phyloP scores from a whole-genome alignment of 2,113 vertebrate genomes.

The Varanus komodoensis region DNA sequence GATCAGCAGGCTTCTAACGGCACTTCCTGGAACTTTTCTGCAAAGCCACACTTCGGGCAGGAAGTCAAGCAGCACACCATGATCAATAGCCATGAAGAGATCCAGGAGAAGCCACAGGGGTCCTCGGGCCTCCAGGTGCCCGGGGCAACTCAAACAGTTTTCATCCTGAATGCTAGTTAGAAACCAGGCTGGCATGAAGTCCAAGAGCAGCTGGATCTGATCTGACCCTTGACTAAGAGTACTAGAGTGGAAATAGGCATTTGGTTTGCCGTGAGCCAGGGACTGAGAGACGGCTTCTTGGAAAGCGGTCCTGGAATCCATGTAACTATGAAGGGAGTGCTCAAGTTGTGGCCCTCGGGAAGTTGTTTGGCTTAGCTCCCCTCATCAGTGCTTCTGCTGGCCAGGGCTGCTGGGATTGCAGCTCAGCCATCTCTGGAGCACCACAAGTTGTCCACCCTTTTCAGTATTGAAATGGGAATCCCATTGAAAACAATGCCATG shows the following conservation, averaged over 20 bases:
- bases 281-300: not conserved
- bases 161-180: not conserved
- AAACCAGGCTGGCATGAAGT: not conserved
- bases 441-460: too few relatives aligned
- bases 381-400: too few relatives aligned
- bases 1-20: not conserved
- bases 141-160: not conserved
- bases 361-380: too few relatives aligned
- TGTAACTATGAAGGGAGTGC: not conserved
- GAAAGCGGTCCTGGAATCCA: not conserved
- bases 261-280: not conserved
- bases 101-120: not conserved
- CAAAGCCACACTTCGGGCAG: not conserved
- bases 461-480: not conserved
- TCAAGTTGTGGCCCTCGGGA: not conserved
- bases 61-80: not conserved
- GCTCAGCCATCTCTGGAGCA: too few relatives aligned
- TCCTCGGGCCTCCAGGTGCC: not conserved
- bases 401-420: too few relatives aligned
- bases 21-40: not conserved
- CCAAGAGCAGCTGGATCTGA: not conserved
- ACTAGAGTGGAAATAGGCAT: not conserved
- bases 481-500: not conserved
- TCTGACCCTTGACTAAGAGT: not conserved
- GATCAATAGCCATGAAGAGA: not conserved